Percentiles rank a stretch among this genome's conserved stretches.
phyloP scores from a whole-genome alignment of 1,140 invertebrate species.

The Zaprionus camerounensis region DNA sequence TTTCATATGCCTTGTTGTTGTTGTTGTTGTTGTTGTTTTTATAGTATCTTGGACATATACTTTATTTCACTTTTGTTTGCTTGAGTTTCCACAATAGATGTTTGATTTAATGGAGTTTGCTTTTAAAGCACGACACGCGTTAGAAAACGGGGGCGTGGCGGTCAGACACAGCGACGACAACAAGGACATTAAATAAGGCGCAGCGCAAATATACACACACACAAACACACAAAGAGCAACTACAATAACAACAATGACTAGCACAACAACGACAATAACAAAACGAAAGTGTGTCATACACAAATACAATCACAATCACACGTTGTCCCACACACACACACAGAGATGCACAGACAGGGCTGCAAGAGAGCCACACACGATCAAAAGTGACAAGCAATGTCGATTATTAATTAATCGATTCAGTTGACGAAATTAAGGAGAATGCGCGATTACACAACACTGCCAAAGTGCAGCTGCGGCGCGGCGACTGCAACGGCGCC shows the following conservation, averaged over 20 bases:
- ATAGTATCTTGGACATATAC: constrained; percentile 11
- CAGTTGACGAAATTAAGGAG: background rate
- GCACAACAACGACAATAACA: constrained; percentile 48
- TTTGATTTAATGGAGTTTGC: constrained; percentile 35
- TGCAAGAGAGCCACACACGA: constrained; percentile 15
- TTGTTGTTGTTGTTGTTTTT: too few species aligned
- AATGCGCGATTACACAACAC: constrained; percentile 57
- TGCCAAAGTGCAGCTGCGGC: constrained; percentile 29
- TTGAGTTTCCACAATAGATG: constrained; percentile 28
- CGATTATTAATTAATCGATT: constrained; percentile 42
- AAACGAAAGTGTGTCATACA: constrained; percentile 39
- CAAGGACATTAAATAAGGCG: constrained; percentile 66
- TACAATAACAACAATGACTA: constrained; percentile 35
- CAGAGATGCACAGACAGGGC: background rate
- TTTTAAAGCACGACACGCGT: constrained; percentile 33
- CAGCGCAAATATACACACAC: constrained; percentile 35
- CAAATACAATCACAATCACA: constrained; percentile 8
- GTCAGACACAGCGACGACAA: constrained; percentile 65
- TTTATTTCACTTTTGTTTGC: background rate
- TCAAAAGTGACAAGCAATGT: background rate
- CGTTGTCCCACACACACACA: constrained; percentile 1
- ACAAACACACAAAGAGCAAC: constrained; percentile 36
- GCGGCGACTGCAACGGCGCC: constrained; percentile 17
- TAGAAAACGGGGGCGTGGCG: constrained; percentile 47
- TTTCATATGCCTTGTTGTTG: constrained; percentile 16